These are phyloP conservation scores for Hippocampus zosterae DNA, from an alignment of 2,113 vertebrate species.

Conservation along the genomic window DNA sequence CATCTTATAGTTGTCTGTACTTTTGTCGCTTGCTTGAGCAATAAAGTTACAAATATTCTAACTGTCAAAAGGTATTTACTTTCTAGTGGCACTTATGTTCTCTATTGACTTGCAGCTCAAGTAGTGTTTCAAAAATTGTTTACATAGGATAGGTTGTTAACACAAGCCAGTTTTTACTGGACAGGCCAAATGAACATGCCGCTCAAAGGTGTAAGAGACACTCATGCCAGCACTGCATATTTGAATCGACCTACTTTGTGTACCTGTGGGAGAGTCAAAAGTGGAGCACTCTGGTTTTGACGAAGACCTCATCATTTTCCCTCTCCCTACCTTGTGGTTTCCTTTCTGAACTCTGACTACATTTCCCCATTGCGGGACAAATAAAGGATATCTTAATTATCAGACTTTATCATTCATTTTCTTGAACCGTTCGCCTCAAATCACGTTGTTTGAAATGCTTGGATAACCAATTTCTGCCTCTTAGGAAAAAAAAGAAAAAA, in stretches of 20 bases:
- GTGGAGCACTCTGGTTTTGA: slow-evolving; percentile 1
- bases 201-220: not conserved
- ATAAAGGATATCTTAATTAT: no score
- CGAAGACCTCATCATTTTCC: slow-evolving; percentile 14
- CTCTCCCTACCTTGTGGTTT: no score
- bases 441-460: not conserved
- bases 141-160: not conserved
- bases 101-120: not conserved
- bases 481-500: no score
- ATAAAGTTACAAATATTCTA: not conserved
- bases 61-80: not conserved
- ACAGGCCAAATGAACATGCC: not conserved
- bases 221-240: not conserved
- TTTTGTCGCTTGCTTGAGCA: no score
- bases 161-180: not conserved
- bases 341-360: no score
- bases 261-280: slow-evolving; percentile 14
- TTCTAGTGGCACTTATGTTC: not conserved
- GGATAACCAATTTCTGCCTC: not conserved
- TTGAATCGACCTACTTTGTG: slow-evolving; percentile 10
- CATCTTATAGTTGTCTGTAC: no score
- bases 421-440: not conserved
- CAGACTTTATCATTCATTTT: not conserved
- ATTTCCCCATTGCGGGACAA: no score
- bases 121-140: not conserved